Conservation (phyloP, 1,140 invertebrate species). For the Brachionus sp. region DNA sequence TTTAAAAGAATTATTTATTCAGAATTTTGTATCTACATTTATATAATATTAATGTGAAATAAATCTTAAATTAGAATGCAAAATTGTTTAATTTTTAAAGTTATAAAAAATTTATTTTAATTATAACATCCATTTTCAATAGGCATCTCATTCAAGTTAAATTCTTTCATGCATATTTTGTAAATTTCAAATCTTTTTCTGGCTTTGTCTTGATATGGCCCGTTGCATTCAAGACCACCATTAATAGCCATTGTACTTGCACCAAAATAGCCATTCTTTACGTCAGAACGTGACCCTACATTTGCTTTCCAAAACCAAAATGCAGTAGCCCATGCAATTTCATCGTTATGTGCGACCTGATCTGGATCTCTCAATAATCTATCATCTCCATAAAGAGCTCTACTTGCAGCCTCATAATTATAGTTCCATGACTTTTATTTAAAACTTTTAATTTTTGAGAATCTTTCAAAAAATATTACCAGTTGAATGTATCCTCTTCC, state of each 20-base stretch:
- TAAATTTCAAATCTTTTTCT: conserved; percentile 42
- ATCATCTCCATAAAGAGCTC: conserved; percentile 44
- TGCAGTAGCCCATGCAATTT: conserved; percentile 46
- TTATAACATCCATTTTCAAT: conserved; percentile 40
- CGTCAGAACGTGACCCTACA: conserved; percentile 37
- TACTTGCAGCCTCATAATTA: conserved; percentile 36
- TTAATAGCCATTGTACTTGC: conserved; percentile 41
- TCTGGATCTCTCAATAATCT: conserved; percentile 46
- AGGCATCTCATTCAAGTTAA: not conserved
- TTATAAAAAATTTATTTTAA: not conserved
- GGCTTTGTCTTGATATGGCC: conserved; percentile 33
- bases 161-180: conserved; percentile 2
- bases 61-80: not conserved
- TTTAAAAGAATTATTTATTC: not conserved
- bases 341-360: conserved; percentile 47
- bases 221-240: conserved; percentile 33
- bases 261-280: conserved; percentile 41
- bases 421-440: not conserved
- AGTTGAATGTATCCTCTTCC: conserved; percentile 46
- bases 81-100: not conserved
- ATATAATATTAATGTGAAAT: not conserved
- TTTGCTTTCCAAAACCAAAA: conserved; percentile 48
- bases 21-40: not conserved
- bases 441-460: not conserved
- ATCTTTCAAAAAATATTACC: not conserved